Evolutionary conservation across 2,888 invertebrate species (phyloP), one percentile per base, ranked within the genome.

Genomic region (Tetheella fluctuosa): DNA sequence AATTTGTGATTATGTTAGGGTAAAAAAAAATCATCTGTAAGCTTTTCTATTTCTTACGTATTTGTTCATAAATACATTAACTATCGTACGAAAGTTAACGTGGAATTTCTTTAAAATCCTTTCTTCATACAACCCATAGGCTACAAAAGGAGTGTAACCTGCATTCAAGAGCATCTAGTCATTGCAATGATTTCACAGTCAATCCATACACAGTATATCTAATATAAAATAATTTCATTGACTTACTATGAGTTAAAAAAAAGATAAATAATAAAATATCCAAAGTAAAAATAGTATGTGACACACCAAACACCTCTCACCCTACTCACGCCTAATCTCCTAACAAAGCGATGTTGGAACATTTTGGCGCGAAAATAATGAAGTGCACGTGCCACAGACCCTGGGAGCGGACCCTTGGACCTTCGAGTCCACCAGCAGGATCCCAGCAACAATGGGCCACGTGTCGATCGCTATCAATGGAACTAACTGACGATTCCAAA

Each of bases 321-420:
- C 72, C 81, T 77, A 72, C 87, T 88, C 89, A 87, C 89, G 89
- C 90, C 90, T 92, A 91, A 92, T 93, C 91, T 90, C 86, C 76
- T 84, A 88, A 92, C 92, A 92, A 92, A 91, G 91, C 90, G 86
- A 76, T 86, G 86, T 86, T 86, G 90, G 90, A 86, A 90, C 89
- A 91, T 93, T 92, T 92, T 83, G 91, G 90, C 91, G 90, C 92
- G 87, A 90, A 90, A 90, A 92, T 92, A 93, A 93, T 92, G 93
- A 91, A 91, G 83, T 70, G 80, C 93, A 92, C 93, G 93, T 90
- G 93, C 74, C 84, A 62, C 57, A 56, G n/a, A n/a, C 77, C 68
- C 71, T 69, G 75, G 75, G 73, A 70, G 73, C 69, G 75, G 73
- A 69, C 73, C 69, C 64, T 67, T 72, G 72, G 73, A 67, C 70